Evolutionary conservation across 1,140 invertebrate genomes (phyloP).

Genomic region (Bacillus rossius): DNA sequence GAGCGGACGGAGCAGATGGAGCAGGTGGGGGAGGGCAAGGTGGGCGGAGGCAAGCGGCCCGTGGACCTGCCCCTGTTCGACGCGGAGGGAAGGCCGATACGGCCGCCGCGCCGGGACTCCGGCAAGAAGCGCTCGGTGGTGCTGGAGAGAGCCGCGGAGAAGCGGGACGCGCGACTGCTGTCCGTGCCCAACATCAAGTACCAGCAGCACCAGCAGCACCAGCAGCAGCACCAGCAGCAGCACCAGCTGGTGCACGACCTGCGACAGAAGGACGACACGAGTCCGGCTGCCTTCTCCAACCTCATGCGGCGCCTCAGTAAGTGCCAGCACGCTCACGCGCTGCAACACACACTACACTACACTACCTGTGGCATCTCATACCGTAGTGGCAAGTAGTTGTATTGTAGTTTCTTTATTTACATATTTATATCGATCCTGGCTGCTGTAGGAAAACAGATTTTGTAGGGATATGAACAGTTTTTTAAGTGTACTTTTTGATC

Average conservation of each 20-base stretch:
- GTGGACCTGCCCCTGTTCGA: conserved; percentile 59
- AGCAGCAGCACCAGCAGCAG: conserved; percentile 38
- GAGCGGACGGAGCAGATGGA: too few relatives aligned
- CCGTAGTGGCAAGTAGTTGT: too few relatives aligned
- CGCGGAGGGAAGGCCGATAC: conserved; percentile 49
- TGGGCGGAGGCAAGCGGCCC: conserved; percentile 34
- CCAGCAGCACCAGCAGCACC: conserved; percentile 41
- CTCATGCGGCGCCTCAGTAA: conserved; percentile 81
- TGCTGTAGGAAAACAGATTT: too few relatives aligned
- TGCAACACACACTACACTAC: too few relatives aligned
- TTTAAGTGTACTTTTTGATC: too few relatives aligned
- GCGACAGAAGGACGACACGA: conserved; percentile 32
- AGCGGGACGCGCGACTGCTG: conserved; percentile 60
- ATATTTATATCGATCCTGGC: too few relatives aligned
- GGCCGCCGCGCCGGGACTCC: conserved; percentile 53
- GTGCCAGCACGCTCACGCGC: conserved; percentile 42
- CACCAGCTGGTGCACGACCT: conserved; percentile 30
- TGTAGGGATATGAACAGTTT: too few relatives aligned
- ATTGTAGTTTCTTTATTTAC: too few relatives aligned
- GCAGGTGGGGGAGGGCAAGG: background rate
- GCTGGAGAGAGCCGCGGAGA: conserved; percentile 37
- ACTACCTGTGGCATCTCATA: too few relatives aligned
- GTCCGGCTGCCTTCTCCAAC: conserved; percentile 46
- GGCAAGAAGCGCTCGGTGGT: conserved; percentile 44
- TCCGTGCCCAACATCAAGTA: conserved; percentile 74